Evolutionary conservation across 1,140 invertebrate genomes (phyloP).

Genomic region (Rhopalosiphum padi): DNA sequence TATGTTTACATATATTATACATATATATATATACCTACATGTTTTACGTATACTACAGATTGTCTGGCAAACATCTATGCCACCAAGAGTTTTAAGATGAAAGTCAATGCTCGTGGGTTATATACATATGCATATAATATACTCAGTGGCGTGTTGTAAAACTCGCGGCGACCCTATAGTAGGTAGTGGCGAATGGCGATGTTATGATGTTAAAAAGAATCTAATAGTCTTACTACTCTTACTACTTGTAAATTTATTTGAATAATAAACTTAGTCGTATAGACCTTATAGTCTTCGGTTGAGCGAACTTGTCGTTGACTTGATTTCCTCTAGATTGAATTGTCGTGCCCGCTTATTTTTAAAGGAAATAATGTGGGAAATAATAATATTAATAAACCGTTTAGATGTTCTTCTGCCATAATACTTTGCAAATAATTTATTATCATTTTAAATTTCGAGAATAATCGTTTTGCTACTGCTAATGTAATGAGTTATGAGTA

Average conservation of each 20-base stretch:
- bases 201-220: neutral
- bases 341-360: neutral
- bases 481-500: too few species aligned
- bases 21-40: neutral
- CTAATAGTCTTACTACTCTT: too few species aligned
- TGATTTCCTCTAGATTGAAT: neutral
- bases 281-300: too few species aligned
- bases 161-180: neutral
- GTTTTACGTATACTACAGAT: neutral
- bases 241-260: neutral
- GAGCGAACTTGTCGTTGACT: neutral
- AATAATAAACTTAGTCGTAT: too few species aligned
- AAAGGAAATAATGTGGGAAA: neutral
- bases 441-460: too few species aligned
- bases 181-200: too few species aligned
- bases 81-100: neutral
- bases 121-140: neutral
- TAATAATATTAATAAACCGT: neutral
- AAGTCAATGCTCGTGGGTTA: neutral
- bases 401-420: too few species aligned
- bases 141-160: neutral
- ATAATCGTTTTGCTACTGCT: too few species aligned
- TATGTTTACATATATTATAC: neutral
- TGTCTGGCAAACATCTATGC: neutral
- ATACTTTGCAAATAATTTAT: too few species aligned